phyloP scores from a whole-genome alignment of 92 coral and sea anemone species.

The Parazoanthus atlanticus region DNA sequence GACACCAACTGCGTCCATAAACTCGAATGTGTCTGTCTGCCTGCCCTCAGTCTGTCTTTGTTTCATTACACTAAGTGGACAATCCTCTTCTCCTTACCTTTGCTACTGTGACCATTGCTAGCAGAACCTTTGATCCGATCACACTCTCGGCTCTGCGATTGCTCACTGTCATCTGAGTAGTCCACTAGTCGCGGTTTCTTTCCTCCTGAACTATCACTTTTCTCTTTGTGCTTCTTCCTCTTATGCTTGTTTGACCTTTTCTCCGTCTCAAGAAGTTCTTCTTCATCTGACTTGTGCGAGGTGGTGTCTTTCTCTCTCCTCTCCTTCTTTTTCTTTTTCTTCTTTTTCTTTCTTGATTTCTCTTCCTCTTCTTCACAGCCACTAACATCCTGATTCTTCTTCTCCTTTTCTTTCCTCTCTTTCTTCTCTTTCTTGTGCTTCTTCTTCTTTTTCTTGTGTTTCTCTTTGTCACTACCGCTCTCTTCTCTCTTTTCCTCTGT shows the following conservation, averaged over 20 bases:
- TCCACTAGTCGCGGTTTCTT: conserved; percentile 68
- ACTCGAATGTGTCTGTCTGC: background rate
- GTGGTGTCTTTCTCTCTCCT: conserved; percentile 44
- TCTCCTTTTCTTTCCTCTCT: conserved; percentile 58
- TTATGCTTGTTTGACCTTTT: conserved; percentile 51
- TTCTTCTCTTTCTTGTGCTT: conserved; percentile 37
- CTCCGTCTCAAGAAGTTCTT: conserved; percentile 44
- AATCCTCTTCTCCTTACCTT: background rate
- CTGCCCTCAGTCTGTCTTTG: background rate
- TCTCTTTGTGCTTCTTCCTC: conserved; percentile 51
- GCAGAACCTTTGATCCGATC: background rate
- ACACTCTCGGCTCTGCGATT: conserved; percentile 10
- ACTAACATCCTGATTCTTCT: conserved; percentile 48
- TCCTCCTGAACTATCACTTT: conserved; percentile 28
- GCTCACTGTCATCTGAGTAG: conserved; percentile 64
- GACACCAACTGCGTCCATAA: too few species aligned
- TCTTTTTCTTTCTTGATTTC: conserved; percentile 66
- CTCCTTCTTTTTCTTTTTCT: conserved; percentile 49
- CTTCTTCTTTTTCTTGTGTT: conserved; percentile 40
- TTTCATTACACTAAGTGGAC: background rate
- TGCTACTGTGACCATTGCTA: conserved; percentile 25
- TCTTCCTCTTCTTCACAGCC: conserved; percentile 37
- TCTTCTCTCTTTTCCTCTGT: conserved; percentile 25
- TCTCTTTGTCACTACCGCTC: conserved; percentile 17
- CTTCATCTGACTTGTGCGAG: conserved; percentile 38